Conservation (phyloP, 2,888 invertebrate genomes). For the Scaptomyza flava region DNA sequence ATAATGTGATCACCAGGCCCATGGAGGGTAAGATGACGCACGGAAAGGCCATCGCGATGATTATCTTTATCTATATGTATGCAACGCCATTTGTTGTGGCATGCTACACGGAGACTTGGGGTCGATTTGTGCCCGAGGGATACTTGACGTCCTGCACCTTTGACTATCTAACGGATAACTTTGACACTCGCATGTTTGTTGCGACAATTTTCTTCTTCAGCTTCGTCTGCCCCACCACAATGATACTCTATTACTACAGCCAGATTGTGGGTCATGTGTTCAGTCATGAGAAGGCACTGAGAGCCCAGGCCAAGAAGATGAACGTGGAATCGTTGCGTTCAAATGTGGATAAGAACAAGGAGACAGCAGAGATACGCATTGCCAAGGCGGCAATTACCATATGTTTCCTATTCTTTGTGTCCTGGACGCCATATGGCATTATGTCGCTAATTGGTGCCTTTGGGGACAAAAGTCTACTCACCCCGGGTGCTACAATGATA, state of each 20-base stretch:
- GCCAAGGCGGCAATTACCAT: conserved; percentile 95
- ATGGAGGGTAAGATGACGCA: conserved; percentile 92
- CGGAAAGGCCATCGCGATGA: conserved; percentile 91
- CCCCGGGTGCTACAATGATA: conserved; percentile 92
- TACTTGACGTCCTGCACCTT: conserved; percentile 93
- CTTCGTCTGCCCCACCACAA: conserved; percentile 90
- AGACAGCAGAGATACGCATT: conserved; percentile 91
- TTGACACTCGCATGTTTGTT: conserved; percentile 92
- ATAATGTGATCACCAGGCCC: conserved; percentile 91
- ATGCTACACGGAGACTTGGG: conserved; percentile 93
- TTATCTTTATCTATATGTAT: conserved; percentile 90
- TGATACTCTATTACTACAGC: conserved; percentile 93
- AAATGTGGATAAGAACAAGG: conserved; percentile 66
- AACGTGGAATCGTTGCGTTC: conserved; percentile 68
- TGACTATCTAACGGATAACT: conserved; percentile 92
- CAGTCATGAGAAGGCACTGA: conserved; percentile 91
- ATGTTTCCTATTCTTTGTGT: conserved; percentile 92
- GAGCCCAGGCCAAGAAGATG: conserved; percentile 69
- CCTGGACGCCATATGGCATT: conserved; percentile 96
- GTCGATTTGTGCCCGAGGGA: conserved; percentile 95
- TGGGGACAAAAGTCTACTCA: conserved; percentile 89
- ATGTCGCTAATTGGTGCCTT: conserved; percentile 92
- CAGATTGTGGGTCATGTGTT: conserved; percentile 95
- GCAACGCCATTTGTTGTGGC: conserved; percentile 92
- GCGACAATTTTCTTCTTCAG: conserved; percentile 91